These are phyloP conservation scores for Orius laevigatus DNA, from an alignment of 1,140 invertebrate genomes.

Conservation along the genomic window DNA sequence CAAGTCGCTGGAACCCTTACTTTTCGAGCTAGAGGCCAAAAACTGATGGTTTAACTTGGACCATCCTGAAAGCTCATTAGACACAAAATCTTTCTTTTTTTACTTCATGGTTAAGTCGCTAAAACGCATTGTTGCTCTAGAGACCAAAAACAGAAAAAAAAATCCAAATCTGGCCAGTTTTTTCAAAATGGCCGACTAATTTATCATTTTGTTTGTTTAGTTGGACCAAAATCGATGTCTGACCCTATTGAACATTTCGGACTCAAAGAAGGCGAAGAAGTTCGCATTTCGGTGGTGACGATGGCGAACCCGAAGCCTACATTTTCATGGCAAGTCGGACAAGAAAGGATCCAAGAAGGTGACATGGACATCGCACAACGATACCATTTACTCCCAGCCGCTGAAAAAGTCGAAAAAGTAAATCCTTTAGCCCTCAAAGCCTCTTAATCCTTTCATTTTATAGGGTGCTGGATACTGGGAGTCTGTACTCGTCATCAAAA, in stretches of 20 bases:
- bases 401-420: slow-evolving; percentile 1
- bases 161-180: not conserved
- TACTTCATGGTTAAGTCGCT: too few relatives aligned
- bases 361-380: slow-evolving; percentile 1
- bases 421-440: not conserved
- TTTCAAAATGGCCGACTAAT: not conserved
- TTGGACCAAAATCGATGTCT: slow-evolving; percentile 36
- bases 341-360: slow-evolving; percentile 36
- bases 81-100: not conserved
- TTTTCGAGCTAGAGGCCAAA: too few relatives aligned
- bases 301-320: slow-evolving; percentile 46
- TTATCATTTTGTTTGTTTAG: slow-evolving; percentile 27
- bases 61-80: too few relatives aligned
- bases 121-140: too few relatives aligned
- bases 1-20: too few relatives aligned
- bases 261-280: slow-evolving; percentile 45
- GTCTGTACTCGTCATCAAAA: slow-evolving; percentile 41
- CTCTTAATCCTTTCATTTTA: slow-evolving; percentile 10
- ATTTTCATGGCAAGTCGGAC: slow-evolving; percentile 45
- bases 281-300: slow-evolving; percentile 47
- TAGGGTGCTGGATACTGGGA: slow-evolving; percentile 48
- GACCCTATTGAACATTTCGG: slow-evolving; percentile 45
- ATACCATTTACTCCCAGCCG: not conserved
- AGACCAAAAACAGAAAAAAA: not conserved
- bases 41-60: too few relatives aligned